phyloP scores from a whole-genome alignment of 2,797 vertebrate genomes.

The Acipenser transmontanus region DNA sequence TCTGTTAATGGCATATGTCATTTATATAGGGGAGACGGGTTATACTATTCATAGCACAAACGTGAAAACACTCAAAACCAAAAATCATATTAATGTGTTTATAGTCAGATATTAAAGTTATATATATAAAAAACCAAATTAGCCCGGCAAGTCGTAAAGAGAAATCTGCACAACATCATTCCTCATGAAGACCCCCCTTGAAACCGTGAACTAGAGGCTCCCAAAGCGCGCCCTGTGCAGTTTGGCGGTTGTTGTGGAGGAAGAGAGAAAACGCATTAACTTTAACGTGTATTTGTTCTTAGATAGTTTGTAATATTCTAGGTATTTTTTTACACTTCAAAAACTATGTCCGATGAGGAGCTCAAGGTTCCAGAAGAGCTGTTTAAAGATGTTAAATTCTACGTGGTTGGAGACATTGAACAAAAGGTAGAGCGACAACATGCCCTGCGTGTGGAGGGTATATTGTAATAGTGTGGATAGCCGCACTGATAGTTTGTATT shows the following conservation, averaged over 20 bases:
- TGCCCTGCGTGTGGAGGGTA: too few species aligned
- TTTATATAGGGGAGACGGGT: too few species aligned
- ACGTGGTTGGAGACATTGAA: slow-evolving; percentile 91
- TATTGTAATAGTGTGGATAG: too few species aligned
- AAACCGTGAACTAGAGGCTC: slow-evolving; percentile 10
- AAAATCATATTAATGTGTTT: too few species aligned
- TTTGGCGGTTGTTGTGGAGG: slow-evolving; percentile 54
- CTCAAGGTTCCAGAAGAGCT: slow-evolving; percentile 76
- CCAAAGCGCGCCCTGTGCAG: slow-evolving; percentile 48
- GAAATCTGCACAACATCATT: too few species aligned
- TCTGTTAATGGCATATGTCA: too few species aligned
- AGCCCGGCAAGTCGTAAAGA: too few species aligned
- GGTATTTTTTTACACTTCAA: background rate
- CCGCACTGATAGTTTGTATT: too few species aligned
- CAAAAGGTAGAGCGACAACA: slow-evolving; percentile 67
- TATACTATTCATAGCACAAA: too few species aligned
- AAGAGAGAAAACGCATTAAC: slow-evolving; percentile 10
- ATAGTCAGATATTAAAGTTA: too few species aligned
- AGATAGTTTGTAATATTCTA: background rate
- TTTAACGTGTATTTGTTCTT: slow-evolving; percentile 23
- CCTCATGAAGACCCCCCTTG: background rate
- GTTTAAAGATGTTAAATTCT: slow-evolving; percentile 95
- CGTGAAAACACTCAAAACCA: too few species aligned
- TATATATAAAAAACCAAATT: too few species aligned
- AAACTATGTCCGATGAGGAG: slow-evolving; percentile 67